phyloP scores from a whole-genome alignment of 2,888 invertebrate genomes.

The Coronaproctus castanopsis region DNA sequence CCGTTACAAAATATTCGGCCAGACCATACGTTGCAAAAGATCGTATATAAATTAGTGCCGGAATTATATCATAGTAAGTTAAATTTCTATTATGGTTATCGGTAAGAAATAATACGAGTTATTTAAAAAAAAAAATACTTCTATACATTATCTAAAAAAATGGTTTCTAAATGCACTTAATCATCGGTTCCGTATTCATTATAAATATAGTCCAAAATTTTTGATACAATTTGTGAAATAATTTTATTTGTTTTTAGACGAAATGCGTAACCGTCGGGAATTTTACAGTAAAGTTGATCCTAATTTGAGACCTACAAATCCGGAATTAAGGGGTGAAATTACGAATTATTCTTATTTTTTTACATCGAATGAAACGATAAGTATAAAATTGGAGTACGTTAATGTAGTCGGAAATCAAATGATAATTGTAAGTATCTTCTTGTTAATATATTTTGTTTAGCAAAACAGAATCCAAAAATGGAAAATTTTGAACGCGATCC shows the following conservation, averaged over 20 bases:
- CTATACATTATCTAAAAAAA: no score
- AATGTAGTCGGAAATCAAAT: slow-evolving; percentile 5
- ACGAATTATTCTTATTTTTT: slow-evolving; percentile 38
- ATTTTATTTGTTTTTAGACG: slow-evolving; percentile 12
- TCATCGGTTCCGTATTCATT: no score
- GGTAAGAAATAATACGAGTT: not conserved
- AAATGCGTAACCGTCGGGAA: slow-evolving; percentile 13
- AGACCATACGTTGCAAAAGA: slow-evolving; percentile 48
- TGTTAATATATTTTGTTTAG: not conserved
- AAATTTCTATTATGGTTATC: not conserved
- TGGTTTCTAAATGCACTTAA: no score
- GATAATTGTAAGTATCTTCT: slow-evolving; percentile 4
- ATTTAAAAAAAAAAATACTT: no score
- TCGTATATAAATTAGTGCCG: slow-evolving; percentile 58
- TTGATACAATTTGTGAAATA: no score
- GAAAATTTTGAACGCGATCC: not conserved
- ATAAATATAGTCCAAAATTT: no score
- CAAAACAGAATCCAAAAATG: not conserved
- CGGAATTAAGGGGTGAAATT: slow-evolving; percentile 21
- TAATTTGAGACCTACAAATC: slow-evolving; percentile 8
- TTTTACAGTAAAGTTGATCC: slow-evolving; percentile 14
- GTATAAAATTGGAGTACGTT: slow-evolving; percentile 45
- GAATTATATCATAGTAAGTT: slow-evolving; percentile 53
- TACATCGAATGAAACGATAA: slow-evolving; percentile 45
- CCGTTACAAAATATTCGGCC: slow-evolving; percentile 46